Percentiles rank a stretch among this genome's conserved stretches.
phyloP scores from a whole-genome alignment of 2,797 vertebrate species.

The Eupleurogrammus muticus region DNA sequence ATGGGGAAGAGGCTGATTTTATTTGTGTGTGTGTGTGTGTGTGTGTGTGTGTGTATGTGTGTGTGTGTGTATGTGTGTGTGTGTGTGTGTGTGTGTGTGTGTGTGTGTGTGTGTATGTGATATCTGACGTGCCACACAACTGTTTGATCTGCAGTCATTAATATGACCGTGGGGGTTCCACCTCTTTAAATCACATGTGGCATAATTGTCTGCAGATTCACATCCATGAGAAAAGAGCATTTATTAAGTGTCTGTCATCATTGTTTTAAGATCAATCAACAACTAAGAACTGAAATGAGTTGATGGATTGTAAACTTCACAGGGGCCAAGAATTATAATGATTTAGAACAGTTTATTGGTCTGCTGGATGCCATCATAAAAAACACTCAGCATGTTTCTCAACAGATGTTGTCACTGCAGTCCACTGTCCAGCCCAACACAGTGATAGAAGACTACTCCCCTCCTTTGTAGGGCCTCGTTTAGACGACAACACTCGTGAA shows the following conservation, averaged over 20 bases:
- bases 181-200: conserved; percentile 24
- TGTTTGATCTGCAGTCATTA: conserved; percentile 21
- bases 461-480: not conserved
- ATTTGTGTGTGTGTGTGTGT: conserved; percentile 9
- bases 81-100: too few relatives aligned
- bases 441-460: conserved; percentile 37
- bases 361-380: conserved; percentile 39
- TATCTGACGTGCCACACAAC: conserved; percentile 20
- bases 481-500: too few relatives aligned
- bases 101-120: not conserved
- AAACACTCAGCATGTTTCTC: conserved; percentile 47
- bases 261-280: conserved; percentile 21
- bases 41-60: conserved; percentile 14
- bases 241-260: conserved; percentile 19
- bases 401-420: conserved; percentile 60
- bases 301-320: conserved; percentile 27
- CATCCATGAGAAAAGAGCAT: conserved; percentile 17
- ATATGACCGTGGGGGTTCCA: conserved; percentile 8
- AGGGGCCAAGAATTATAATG: not conserved
- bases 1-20: conserved; percentile 37
- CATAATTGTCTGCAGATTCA: conserved; percentile 17
- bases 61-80: too few relatives aligned
- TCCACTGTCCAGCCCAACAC: conserved; percentile 46
- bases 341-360: conserved; percentile 44
- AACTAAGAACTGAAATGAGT: conserved; percentile 25